Evolutionary conservation across 2,797 vertebrate species (phyloP), one percentile per base, ranked within the genome.

Genomic region (Prunella strophiata): DNA sequence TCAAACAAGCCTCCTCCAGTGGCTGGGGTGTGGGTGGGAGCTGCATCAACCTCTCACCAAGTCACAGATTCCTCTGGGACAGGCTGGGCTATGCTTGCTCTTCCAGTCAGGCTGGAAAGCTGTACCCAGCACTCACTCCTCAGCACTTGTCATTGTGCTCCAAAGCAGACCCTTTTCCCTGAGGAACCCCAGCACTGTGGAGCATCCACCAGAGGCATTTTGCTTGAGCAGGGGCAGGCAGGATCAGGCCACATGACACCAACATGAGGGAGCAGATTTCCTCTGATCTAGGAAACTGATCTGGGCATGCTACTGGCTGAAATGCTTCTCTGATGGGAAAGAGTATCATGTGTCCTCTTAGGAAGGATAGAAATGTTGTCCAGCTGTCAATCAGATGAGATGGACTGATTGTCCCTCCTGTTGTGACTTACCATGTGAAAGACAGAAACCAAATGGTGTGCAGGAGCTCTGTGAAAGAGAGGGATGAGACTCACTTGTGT

Each of bases 221-320:
- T 85, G 71, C 67, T 25, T 71, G 32, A 93, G 73, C 73, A 73
- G 63, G 32, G 59, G 52, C 36, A 47, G 59, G 42, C 66, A 78
- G 80, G 59, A 92, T 82, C 59, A 85, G 45, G 55, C 66, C 71
- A 93, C 42, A 51, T 23, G 71, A 88, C 71, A 90, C 91, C 61
- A 87, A 32, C 9, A 38, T 5, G 16, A 76, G 36, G 51, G 55
- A 91, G 57, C 16, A 82, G 57, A 22, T 71, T 91, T 71, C 18
- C 63, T 94, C 70, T 95, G 83, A 94, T 95, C 70, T 85, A 52
- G n/a, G 48, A 96, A 91, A 61, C 27, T 58, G 52, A 93, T 88
- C 88, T 57, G 63, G 38, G 82, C 59, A 40, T 88, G 62, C 71
- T 38, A 27, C 34, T 59, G 42, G 16, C 50, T 0, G 0, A 86